Base-by-base conservation (phyloP, 1,140 invertebrate species). In the Drosophila setifemur region DNA sequence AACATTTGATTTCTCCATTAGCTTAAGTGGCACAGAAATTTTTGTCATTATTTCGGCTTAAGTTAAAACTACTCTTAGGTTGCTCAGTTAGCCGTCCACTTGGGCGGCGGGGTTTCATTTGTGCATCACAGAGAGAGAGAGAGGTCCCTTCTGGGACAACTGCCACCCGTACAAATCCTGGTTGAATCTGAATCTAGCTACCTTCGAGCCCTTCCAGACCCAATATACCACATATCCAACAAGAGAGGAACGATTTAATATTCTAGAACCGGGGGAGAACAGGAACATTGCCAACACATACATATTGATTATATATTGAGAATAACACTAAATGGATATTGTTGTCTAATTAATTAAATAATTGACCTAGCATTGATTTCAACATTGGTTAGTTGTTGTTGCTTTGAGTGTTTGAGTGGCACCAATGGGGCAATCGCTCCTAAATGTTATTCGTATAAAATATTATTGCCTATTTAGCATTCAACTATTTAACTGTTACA, bases 171-270 rank as follows among this genome's bases (percentile, higher is more conserved):
- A 68, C 33, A 55, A 49, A 60, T 33, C 42, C 66, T 33, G 45
- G 50, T 25, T 44, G 14, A 53, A 55, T 29, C 28, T 11, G 14
- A 14, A 37, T n/a, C n/a, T n/a, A 44, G 37, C 12, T 55, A 71
- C 47, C 45, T 58, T 54, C 8, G 39, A 28, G 48, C 43, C 49
- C 16, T 16, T 21, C 31, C 39, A 55, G 11, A 57, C 79, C 33
- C 45, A 57, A 45, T 43, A 28, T 74, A 83, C 79, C 81, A 83
- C 79, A 83, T 83, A 83, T 83, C 79, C 81, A 58, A 73, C 25
- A 53, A 37, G 31, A 60, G 23, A 40, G n/a, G n/a, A 45, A 40
- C 37, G 39, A 54, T 37, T 64, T 21, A 18, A 54, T 28, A 28
- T 21, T 29, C 33, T 52, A 50, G 31, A 63, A 45, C 23, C n/a